Base-by-base conservation (phyloP, 2,113 vertebrate genomes). In the Indicator indicator region DNA sequence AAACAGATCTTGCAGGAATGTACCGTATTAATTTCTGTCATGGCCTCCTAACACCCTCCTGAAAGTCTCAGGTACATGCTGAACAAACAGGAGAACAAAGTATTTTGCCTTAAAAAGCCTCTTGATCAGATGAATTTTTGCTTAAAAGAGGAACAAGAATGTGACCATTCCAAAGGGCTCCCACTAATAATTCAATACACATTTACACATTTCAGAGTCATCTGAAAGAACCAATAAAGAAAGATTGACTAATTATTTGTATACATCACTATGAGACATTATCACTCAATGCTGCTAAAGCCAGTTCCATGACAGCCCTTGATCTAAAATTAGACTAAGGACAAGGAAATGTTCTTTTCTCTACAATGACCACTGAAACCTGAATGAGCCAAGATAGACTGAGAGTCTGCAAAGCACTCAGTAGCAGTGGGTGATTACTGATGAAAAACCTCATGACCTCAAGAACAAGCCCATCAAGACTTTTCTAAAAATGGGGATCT, bases 251-350 rank as follows among this genome's bases (percentile, higher is more conserved):
- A 88, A 94, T 95, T 71, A 89, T 77, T 82, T 76, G 63, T 85
- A 63, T 64, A 74, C 88, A 63, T 81, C 27, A 23, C 87, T 83
- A 64, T 30, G 76, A 80, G 60, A 89, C 52, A 74, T 83, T 74
- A 83, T 80, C 75, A 77, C 56, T 77, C 46, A 59, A n/a, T 24
- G 71, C 78, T 91, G 93, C 87, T 83, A 95, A 83, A 94, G 44
- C 38, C 33, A 77, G 20, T 83, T 93, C 72, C 78, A 80, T 94
- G 94, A 93, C 89, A 95, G 93, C 82, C 91, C 79, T 94, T 89
- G 82, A 73, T 91, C 91, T 96, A 95, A 93, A 95, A 93, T 97
- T 95, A 94, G 93, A 83, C 56, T 91, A 89, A 94, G 71, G 86
- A 87, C 90, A 83, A 83, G 78, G 60, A 91, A 77, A 30, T 86